Base-by-base conservation (phyloP, 1,140 invertebrate genomes). In the Chironomus striatipennis region DNA sequence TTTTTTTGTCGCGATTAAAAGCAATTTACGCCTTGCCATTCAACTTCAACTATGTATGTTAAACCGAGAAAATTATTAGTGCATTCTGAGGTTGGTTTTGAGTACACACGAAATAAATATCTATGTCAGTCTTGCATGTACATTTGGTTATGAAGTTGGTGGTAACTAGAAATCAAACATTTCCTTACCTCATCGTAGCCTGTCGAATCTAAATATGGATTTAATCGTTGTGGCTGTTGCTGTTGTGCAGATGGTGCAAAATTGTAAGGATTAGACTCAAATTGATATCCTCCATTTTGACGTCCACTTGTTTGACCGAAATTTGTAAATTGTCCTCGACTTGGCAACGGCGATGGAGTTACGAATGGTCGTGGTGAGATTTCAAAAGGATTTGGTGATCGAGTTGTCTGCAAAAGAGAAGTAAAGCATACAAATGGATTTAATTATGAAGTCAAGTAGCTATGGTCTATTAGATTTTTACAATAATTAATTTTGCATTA, bases 301-400 rank as follows among this genome's bases (percentile, higher is more conserved):
- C 73, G 72, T 70, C 72, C 74, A 43, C 76, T 78, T 17, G 77
- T 78, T 76, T 80, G 79, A 77, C 81, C 80, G 70, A 80, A 78
- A 75, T 81, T 82, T 8, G 81, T 77, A 70, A 70, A 70, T 77
- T 80, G 80, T 76, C 76, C 78, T 75, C 79, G 78, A 74, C 77
- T 77, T 73, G 75, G 78, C 64, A 77, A 75, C 65, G 74, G 75
- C 21, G 76, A 24, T 12, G 76, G 74, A 42, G 79, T 79, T 74
- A 77, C 77, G 74, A 82, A 82, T 75, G 81, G 81, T 76, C 81
- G 80, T 76, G 81, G 81, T 75, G 81, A 81, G 43, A 82, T 81
- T 77, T 82, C 81, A 77, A 81, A 82, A 77, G 79, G 81, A 74
- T 81, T 80, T 75, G 80, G 73, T 75, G 80, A 79, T 17, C 81